These are phyloP conservation scores for Scaptomyza reducta DNA, from an alignment of 2,888 invertebrate genomes.

Conservation along the genomic window DNA sequence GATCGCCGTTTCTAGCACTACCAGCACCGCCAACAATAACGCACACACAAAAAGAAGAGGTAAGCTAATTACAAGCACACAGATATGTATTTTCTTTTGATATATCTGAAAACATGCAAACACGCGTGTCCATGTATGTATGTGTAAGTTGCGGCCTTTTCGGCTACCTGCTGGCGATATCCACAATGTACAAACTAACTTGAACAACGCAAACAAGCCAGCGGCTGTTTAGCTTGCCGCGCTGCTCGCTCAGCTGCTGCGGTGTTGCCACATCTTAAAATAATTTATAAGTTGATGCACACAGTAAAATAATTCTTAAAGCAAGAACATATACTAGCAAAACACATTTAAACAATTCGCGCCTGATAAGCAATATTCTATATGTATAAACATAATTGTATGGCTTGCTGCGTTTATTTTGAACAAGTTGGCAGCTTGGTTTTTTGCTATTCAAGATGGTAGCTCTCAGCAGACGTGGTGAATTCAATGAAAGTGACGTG, in stretches of 20 bases:
- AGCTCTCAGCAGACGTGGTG: constrained; percentile 66
- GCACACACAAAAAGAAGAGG: constrained; percentile 50
- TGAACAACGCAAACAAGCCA: not conserved
- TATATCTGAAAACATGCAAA: constrained; percentile 7
- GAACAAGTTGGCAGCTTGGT: constrained; percentile 54
- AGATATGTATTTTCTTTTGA: constrained; percentile 12
- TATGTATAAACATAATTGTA: not conserved
- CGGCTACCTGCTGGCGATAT: constrained; percentile 57
- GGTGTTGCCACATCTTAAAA: constrained; percentile 32
- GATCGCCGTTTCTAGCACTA: constrained; percentile 53
- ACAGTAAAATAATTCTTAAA: not conserved
- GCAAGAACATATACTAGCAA: not conserved
- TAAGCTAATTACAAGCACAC: constrained; percentile 57
- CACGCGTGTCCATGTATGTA: constrained; percentile 6
- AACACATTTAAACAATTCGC: constrained; percentile 26
- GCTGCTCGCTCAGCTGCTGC: constrained; percentile 30
- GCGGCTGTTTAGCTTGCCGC: constrained; percentile 21
- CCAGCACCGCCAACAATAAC: constrained; percentile 27
- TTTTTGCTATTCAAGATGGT: constrained; percentile 47
- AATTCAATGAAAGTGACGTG: constrained; percentile 76
- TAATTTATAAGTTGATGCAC: not conserved
- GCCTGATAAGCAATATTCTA: constrained; percentile 4
- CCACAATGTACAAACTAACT: constrained; percentile 10
- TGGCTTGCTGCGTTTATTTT: constrained; percentile 15
- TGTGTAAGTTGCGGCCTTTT: constrained; percentile 8